These are phyloP conservation scores for Rutpela maculata DNA, from an alignment of 2,888 invertebrate species.

Conservation along the genomic window DNA sequence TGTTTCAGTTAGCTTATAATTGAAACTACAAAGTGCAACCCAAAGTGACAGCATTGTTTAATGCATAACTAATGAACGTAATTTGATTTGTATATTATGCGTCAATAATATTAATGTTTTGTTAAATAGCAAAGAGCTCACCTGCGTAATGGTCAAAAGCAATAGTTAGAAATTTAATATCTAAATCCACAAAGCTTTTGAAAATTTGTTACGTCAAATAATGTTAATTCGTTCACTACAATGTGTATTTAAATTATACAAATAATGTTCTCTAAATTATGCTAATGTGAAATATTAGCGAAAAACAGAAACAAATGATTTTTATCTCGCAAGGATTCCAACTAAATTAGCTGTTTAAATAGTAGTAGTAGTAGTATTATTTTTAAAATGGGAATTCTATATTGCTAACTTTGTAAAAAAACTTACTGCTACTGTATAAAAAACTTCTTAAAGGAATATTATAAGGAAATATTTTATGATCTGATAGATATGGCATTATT, in stretches of 20 bases:
- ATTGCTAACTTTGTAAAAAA: no score
- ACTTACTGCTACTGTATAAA: no score
- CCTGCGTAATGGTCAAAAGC: not conserved
- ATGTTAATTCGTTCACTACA: not conserved
- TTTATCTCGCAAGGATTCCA: no score
- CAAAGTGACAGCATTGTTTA: not conserved
- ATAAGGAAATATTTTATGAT: no score
- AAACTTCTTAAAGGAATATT: no score
- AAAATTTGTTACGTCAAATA: not conserved
- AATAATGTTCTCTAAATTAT: not conserved
- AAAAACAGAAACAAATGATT: no score
- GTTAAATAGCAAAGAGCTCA: not conserved
- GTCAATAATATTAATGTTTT: not conserved
- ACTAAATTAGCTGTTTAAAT: no score
- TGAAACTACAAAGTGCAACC: not conserved
- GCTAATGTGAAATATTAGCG: not conserved
- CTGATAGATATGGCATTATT: no score
- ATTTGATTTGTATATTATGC: not conserved
- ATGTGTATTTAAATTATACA: not conserved
- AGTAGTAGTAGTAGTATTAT: no score
- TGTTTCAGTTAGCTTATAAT: not conserved
- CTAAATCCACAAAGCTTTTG: constrained; percentile 3
- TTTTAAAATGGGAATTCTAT: no score
- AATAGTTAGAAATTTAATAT: not conserved
- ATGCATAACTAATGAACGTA: not conserved